Evolutionary conservation across 2,888 invertebrate genomes (phyloP), one percentile per base, ranked within the genome.

Genomic region (Anarsia innoxiella): DNA sequence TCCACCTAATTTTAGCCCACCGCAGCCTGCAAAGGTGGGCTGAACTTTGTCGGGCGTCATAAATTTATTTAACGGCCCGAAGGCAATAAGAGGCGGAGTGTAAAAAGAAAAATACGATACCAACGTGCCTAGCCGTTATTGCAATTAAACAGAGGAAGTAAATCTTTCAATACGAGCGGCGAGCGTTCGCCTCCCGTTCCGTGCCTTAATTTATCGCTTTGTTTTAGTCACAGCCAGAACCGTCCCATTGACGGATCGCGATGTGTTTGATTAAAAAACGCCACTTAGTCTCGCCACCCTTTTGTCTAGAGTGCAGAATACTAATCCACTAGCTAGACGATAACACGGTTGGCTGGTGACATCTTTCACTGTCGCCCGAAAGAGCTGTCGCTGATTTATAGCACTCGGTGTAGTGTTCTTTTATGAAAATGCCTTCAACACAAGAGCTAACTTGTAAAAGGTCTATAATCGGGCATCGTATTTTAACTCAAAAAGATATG

Each of bases 81-180:
- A 82, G 80, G 84, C 82, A 84, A 82, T 83, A 84, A 84, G 82
- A 82, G 83, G 78, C 71, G 71, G 80, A 76, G 83, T 77, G 82
- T 82, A 79, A 84, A 84, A 82, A 83, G 83, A 83, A 84, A 83
- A 83, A 84, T 84, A 83, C 84, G 84, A 80, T 83, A 83, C 80
- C 82, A 79, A 83, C 84, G 84, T 83, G 84, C 84, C 82, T 79
- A 80, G 82, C 79, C 83, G 84, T 83, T 83, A 84, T 83, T 84
- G 83, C 83, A 84, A 84, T 84, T 84, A 84, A 84, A 84, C 83
- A 79, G 78, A 78, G 83, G 83, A 83, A 84, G 83, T 84, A 84
- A 83, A 84, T 84, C 83, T 84, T 83, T 84, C 83, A 82, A 83
- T 84, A 82, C 82, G 78, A 78, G 76, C 75, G 57, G 28, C 36